Evolutionary conservation across 2,113 vertebrate species (phyloP), one percentile per base, ranked within the genome.

Genomic region (Aegithalos caudatus): DNA sequence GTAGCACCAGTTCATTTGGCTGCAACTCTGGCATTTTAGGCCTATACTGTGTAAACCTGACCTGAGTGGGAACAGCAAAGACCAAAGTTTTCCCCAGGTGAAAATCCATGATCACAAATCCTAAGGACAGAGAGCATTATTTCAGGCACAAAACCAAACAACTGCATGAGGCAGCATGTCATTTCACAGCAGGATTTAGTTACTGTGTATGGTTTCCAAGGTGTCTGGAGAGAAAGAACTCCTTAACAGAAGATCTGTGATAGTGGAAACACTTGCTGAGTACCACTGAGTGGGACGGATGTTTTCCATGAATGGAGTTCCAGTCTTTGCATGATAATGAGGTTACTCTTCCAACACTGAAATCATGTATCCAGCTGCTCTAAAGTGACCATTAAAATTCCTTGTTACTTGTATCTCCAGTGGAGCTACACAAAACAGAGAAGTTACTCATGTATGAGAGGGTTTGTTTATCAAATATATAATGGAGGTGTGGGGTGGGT

Each of bases 401-500:
- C n/a, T 71, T 51, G 27, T 64, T 85, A 20, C 2, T 64, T 85
- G 19, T 42, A 57, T 47, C 12, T n/a, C 22, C 29, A 28, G 0
- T 40, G 29, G 33, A 45, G 25, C 12, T 42, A 23, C 14, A 33
- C 15, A 35, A 53, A 84, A 45, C 17, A 64, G 24, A n/a, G 3
- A 61, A 74, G 14, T 90, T 50, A 42, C 6, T 86, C 0, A 2
- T 15, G 6, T 58, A 14, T 45, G 20, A 14, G 17, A 57, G 13
- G 11, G 23, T 70, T 91, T 74, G 23, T 11, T 12, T 65, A 50
- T 67, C 9, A 79, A 71, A 62, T 64, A 56, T 23, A 33, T 81
- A 79, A 62, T 0, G 1, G 28, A 65, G 48, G 12, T 15, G 7
- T 56, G 7, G 11, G 9, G 11, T 65, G 10, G 4, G n/a, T n/a